Evolutionary conservation across 2,797 vertebrate species (phyloP).

Genomic region (Tragelaphus oryx): DNA sequence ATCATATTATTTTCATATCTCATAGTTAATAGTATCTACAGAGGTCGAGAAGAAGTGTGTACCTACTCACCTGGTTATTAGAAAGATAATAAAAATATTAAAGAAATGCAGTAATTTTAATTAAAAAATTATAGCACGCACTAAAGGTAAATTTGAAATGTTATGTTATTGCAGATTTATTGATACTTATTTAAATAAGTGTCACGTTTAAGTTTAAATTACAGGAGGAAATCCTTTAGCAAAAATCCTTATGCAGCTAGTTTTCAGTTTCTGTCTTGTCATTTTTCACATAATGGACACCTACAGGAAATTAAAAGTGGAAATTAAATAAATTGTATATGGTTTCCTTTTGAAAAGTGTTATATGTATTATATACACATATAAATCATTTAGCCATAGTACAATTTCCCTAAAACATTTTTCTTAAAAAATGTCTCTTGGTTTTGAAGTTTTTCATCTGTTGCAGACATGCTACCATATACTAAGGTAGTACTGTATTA

Average conservation of each 20-base stretch:
- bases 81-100: background rate
- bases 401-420: background rate
- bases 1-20: background rate
- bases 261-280: background rate
- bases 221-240: background rate
- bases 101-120: background rate
- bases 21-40: background rate
- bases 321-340: background rate
- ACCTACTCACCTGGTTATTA: background rate
- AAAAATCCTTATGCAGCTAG: background rate
- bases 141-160: background rate
- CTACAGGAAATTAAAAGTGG: background rate
- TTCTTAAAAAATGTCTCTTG: background rate
- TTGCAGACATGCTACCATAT: background rate
- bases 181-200: background rate
- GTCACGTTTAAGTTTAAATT: constrained; percentile 1
- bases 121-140: background rate
- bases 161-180: background rate
- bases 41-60: background rate
- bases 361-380: background rate
- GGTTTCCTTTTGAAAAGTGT: background rate
- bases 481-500: background rate
- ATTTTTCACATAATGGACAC: background rate
- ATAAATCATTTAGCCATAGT: background rate
- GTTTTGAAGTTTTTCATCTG: background rate